A percentile compares a stretch with the other conserved stretches of the same genome.
phyloP scores from a whole-genome alignment of 2,113 vertebrate species.

The Strix uralensis region DNA sequence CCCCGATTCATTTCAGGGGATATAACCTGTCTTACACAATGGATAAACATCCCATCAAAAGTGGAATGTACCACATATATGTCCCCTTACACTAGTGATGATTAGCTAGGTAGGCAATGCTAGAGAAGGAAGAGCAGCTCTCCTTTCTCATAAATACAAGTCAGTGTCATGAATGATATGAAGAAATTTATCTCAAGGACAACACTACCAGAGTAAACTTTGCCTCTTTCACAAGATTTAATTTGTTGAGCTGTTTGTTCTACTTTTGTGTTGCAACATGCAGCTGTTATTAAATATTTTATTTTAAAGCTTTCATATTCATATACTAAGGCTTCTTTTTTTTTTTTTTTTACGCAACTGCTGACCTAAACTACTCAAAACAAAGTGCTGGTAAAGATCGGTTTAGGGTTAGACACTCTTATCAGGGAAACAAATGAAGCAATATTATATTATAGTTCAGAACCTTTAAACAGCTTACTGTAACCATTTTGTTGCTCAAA shows the following conservation, averaged over 20 bases:
- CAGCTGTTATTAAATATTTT: not conserved
- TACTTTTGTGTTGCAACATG: not conserved
- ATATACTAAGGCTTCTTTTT: not conserved
- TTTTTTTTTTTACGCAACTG: not conserved
- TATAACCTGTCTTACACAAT: not conserved
- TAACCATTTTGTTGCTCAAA: not conserved
- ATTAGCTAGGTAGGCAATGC: not conserved
- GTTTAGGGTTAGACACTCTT: not conserved
- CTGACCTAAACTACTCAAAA: not conserved
- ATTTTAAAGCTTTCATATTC: not conserved
- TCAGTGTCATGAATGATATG: not conserved
- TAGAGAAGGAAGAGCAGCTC: not conserved
- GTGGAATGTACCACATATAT: not conserved
- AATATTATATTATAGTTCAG: not conserved
- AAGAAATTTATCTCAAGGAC: not conserved
- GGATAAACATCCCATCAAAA: not conserved
- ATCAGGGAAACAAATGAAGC: not conserved
- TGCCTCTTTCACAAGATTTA: not conserved
- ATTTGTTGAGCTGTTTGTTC: not conserved
- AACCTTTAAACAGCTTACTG: not conserved
- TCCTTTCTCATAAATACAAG: not conserved
- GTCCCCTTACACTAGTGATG: rapidly evolving
- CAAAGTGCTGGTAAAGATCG: not conserved
- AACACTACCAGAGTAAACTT: not conserved
- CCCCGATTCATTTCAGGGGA: not conserved